Percentiles rank a stretch among this genome's conserved stretches.
Conservation (phyloP, 2,113 vertebrate species). For the Mystacornis crossleyi region DNA sequence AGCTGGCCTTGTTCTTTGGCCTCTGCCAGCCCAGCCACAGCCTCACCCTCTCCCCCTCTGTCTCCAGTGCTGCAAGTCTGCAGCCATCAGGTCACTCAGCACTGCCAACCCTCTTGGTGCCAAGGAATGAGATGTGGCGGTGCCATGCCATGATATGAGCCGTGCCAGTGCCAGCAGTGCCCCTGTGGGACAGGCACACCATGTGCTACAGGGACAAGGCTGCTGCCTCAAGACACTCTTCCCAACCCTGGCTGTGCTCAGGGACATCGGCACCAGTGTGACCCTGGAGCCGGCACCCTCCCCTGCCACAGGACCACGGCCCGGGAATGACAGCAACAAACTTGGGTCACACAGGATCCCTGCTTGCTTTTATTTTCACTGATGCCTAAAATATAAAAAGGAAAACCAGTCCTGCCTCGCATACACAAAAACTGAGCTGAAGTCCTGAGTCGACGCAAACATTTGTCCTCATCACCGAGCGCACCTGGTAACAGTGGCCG, state of each 20-base stretch:
- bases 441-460: background rate
- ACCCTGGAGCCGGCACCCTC: accelerated
- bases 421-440: slow-evolving; percentile 18
- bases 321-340: background rate
- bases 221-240: background rate
- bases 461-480: background rate
- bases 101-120: background rate
- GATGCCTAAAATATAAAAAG: slow-evolving; percentile 44
- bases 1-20: slow-evolving; percentile 76
- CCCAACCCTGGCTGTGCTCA: too few relatives aligned
- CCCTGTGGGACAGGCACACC: background rate
- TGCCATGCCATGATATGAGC: background rate
- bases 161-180: background rate
- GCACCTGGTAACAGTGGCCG: background rate
- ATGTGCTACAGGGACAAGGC: background rate
- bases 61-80: background rate
- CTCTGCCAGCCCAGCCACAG: background rate
- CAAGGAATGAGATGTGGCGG: background rate
- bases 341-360: background rate
- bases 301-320: accelerated
- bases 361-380: slow-evolving; percentile 32
- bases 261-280: accelerated
- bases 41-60: background rate
- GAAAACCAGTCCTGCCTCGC: slow-evolving; percentile 10
- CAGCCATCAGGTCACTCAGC: background rate